Base-by-base conservation (phyloP, 2,888 invertebrate genomes). In the Drosophila macrothrix region DNA sequence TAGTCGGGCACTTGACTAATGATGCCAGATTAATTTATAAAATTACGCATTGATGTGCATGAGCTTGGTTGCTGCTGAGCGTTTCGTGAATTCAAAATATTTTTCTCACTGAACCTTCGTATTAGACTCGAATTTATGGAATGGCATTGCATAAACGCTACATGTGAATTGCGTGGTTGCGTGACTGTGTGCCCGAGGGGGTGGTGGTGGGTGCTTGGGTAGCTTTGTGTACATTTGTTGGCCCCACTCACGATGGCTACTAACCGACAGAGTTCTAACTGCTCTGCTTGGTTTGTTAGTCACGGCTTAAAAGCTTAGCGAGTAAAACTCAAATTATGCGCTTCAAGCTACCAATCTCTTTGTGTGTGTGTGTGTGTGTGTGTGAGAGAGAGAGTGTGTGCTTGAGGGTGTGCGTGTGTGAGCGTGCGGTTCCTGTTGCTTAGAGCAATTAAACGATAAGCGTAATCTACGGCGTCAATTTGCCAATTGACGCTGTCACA, bases 271-370 rank as follows among this genome's bases (percentile, higher is more conserved):
- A 74, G 64, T 67, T 68, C 50, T 64, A 76, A 62, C 66, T 76
- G 65, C 54, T 77, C 58, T 28, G 66, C 54, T 61, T 61, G 77
- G 63, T 56, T 71, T 81, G 82, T 82, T 83, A 83, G 84, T 79
- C 81, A 80, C 71, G 77, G 85, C 90, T 92, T 82, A 91, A 90
- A 85, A 81, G 90, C 90, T 91, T 85, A 84, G 82, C 81, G 85
- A 81, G 89, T 91, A 87, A 87, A 90, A 85, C 80, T 78, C 72
- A 86, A 89, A 89, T 89, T 90, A 90, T 85, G 83, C 87, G 78
- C 73, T 75, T 22, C 55, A 55, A 50, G 64, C 62, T 35, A 33
- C 43, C 31, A n/a, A 41, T 14, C 56, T 28, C 49, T 41, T 14
- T 39, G 56, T 49, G 66, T 35, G 43, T 37, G 37, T 71, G 59